Evolutionary conservation across 2,888 invertebrate genomes (phyloP), one percentile per base, ranked within the genome.

Genomic region (Diplazon laetatorius): DNA sequence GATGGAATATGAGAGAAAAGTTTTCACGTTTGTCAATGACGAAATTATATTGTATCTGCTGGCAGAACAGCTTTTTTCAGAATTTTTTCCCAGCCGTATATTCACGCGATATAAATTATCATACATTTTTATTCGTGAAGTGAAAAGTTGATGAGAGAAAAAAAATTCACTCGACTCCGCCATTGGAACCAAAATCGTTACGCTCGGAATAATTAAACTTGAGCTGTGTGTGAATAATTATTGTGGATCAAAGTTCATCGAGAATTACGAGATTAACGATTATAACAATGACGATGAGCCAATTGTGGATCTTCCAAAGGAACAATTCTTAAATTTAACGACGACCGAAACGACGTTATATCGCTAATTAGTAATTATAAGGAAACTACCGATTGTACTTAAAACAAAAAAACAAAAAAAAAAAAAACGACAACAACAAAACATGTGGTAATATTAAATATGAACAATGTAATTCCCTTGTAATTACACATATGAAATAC

Each of bases 401-500:
- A 82, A 71, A 60, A 48, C 60, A 77, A 69, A 59, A 50, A 68
- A 71, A 69, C 42, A 72, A 73, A 48, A 55, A 52, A 50, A 39
- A 39, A 55, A 59, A 44, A 73, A 16, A 63, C 18, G 50, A 74
- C 66, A 66, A 55, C 30, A 69, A 72, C 60, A 37, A 65, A 57
- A 78, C 76, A 78, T 78, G 76, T 78, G 78, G 80, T 80, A 72
- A 81, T 77, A 81, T 76, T 78, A 80, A 80, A 81, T 82, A 82
- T 82, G 79, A 81, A 84, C 75, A 83, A 82, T 84, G 85, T 85
- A 85, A 86, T 85, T 85, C 83, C 83, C 83, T 82, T 86, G 85
- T 87, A 85, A 87, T 85, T 85, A 86, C 82, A 83, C 78, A 84
- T 86, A 84, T 84, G 84, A 86, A 86, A 86, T 86, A 86, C 86